Evolutionary conservation across 2,797 vertebrate species (phyloP).

Genomic region (Okamejei kenojei): DNA sequence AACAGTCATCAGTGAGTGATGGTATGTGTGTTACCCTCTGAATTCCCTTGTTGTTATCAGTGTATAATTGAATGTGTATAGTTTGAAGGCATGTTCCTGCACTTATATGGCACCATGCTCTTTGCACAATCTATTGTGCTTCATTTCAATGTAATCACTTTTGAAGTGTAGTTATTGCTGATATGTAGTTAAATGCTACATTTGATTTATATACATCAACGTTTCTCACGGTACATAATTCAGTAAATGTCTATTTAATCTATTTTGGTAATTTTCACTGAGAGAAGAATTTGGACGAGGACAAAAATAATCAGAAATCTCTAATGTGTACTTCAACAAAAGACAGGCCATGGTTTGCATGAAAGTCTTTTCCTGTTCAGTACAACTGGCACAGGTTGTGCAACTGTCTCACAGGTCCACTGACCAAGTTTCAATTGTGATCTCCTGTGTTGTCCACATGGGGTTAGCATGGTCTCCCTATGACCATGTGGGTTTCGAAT

Average conservation of each 20-base stretch:
- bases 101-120: background rate
- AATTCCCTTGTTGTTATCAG: background rate
- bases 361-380: background rate
- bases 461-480: too few relatives aligned
- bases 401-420: too few relatives aligned
- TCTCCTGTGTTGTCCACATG: too few relatives aligned
- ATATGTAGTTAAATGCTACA: background rate
- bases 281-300: background rate
- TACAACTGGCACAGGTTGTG: too few relatives aligned
- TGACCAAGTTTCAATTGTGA: too few relatives aligned
- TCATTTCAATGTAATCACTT: slow-evolving; percentile 13
- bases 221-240: background rate
- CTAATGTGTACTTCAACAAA: background rate
- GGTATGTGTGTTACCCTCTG: background rate
- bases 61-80: background rate
- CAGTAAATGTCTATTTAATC: background rate
- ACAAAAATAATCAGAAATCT: background rate
- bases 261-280: background rate
- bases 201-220: background rate
- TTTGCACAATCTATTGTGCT: background rate
- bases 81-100: background rate
- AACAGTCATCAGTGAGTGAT: background rate
- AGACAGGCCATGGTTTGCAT: background rate
- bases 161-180: background rate
- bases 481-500: too few relatives aligned